phyloP scores from a whole-genome alignment of 2,888 invertebrate species.

The Dryococelus australis region DNA sequence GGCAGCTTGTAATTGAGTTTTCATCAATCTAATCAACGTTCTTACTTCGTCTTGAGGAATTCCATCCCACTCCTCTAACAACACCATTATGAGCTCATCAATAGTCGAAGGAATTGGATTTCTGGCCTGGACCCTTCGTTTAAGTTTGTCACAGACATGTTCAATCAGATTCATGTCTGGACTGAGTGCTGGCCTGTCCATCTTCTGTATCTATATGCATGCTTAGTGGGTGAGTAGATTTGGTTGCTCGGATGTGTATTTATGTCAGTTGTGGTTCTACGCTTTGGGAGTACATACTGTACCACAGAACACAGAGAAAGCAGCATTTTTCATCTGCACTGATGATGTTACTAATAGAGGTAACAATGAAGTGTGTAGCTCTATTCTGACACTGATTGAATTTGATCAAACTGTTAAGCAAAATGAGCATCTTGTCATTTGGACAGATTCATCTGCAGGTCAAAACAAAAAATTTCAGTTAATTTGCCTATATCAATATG shows the following conservation, averaged over 20 bases:
- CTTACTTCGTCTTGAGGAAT: no score
- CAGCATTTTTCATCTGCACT: background rate
- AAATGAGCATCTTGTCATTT: constrained; percentile 48
- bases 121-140: no score
- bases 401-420: background rate
- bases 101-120: no score
- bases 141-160: no score
- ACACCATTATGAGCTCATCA: no score
- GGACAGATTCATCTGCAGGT: constrained; percentile 40
- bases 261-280: background rate
- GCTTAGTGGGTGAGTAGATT: no score
- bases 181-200: constrained; percentile 39
- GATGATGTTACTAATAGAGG: background rate
- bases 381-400: constrained; percentile 33
- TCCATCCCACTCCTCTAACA: no score
- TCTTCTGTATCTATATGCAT: no score
- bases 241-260: no score
- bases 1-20: no score
- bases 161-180: constrained; percentile 42
- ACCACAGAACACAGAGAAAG: background rate
- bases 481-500: constrained; percentile 40
- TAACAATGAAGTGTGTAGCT: constrained; percentile 34
- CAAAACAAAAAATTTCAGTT: constrained; percentile 45
- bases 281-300: background rate
- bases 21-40: no score